These are phyloP conservation scores for Andrena chrysosceles DNA, from an alignment of 2,888 invertebrate species.

Conservation along the genomic window DNA sequence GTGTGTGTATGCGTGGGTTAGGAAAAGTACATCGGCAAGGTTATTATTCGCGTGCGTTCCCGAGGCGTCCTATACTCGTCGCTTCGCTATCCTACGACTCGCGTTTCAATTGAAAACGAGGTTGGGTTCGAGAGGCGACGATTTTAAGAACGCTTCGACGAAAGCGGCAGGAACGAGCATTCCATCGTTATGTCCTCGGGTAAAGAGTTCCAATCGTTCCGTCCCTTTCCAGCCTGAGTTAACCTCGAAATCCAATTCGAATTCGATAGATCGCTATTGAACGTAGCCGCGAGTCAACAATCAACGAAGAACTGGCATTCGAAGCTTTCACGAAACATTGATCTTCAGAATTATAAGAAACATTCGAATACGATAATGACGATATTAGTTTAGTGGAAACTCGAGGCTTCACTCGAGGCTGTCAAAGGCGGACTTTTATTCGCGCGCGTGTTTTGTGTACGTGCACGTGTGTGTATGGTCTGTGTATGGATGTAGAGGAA, in stretches of 20 bases:
- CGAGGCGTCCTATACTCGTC: slow-evolving; percentile 35
- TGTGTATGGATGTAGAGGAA: slow-evolving; percentile 41
- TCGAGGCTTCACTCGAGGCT: slow-evolving; percentile 30
- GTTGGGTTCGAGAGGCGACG: slow-evolving; percentile 7
- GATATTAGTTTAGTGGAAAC: background rate
- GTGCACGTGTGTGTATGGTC: slow-evolving; percentile 1
- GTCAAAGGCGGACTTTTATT: slow-evolving; percentile 22
- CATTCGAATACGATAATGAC: background rate
- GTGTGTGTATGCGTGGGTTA: slow-evolving; percentile 5
- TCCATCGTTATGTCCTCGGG: slow-evolving; percentile 21
- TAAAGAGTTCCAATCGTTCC: background rate
- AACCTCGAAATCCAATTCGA: slow-evolving; percentile 34
- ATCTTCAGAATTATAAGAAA: background rate
- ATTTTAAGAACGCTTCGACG: slow-evolving; percentile 20
- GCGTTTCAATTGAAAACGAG: background rate
- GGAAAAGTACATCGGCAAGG: slow-evolving; percentile 33
- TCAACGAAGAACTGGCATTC: too few species aligned
- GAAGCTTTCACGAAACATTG: background rate
- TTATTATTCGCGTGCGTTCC: slow-evolving; percentile 35
- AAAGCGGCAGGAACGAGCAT: slow-evolving; percentile 10
- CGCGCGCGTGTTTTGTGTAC: slow-evolving; percentile 10
- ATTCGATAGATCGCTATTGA: slow-evolving; percentile 2
- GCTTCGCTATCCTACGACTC: slow-evolving; percentile 3
- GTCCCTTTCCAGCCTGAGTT: background rate
- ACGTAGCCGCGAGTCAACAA: background rate